Conservation (phyloP, 1,140 invertebrate species). For the Caenorhabditis tropicalis region DNA sequence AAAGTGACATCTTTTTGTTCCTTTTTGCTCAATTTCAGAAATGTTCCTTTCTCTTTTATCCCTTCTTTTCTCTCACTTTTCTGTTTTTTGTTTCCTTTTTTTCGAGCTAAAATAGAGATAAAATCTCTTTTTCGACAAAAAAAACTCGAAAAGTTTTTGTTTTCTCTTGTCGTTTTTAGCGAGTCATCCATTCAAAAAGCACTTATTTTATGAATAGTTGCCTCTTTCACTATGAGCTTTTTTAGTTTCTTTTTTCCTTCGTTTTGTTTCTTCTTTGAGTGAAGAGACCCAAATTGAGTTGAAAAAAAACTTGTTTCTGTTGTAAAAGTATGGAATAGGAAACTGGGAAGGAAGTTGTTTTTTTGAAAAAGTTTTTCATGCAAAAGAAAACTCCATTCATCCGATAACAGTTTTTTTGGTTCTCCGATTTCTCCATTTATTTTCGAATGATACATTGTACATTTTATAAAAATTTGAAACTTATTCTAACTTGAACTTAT, state of each 20-base stretch:
- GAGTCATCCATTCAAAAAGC: slow-evolving; percentile 8
- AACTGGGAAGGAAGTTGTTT: not conserved
- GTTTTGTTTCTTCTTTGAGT: slow-evolving; percentile 24
- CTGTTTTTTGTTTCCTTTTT: not conserved
- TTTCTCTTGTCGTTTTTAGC: not conserved
- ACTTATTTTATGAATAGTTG: slow-evolving; percentile 38
- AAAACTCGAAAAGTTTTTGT: not conserved
- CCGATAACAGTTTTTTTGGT: not conserved
- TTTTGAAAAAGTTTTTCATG: not conserved
- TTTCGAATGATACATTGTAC: too few species aligned
- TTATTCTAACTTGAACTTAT: too few species aligned
- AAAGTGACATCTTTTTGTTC: slow-evolving; percentile 27
- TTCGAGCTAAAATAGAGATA: not conserved
- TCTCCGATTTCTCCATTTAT: too few species aligned
- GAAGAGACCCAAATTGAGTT: not conserved
- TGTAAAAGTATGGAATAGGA: not conserved
- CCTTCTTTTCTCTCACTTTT: not conserved
- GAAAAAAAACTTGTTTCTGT: not conserved
- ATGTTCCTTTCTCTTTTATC: not conserved
- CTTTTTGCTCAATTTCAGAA: slow-evolving; percentile 6
- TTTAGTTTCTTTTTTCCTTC: not conserved
- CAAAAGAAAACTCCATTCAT: not conserved
- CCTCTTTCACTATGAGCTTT: not conserved
- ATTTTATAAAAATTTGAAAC: too few species aligned
- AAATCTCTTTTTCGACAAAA: not conserved